Evolutionary conservation across 2,797 vertebrate species (phyloP).

Genomic region (Lacerta viridis): DNA sequence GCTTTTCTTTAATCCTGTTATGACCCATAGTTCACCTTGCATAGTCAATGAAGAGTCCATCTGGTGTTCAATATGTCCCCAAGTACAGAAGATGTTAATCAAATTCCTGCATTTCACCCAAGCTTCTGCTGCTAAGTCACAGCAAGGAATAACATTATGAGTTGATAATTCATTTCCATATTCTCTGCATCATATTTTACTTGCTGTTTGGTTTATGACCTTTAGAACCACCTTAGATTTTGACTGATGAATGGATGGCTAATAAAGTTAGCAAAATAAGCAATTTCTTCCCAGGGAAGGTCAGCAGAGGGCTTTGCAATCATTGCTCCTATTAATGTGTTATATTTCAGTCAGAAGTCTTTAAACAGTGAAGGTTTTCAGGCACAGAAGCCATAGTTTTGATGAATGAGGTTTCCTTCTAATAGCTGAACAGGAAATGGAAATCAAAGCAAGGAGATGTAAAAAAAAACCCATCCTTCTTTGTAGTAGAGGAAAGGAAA

Average conservation of each 20-base stretch:
- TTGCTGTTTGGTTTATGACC: constrained; percentile 77
- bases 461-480: constrained; percentile 35
- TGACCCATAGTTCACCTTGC: constrained; percentile 24
- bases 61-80: constrained; percentile 27
- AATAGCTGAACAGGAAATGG: constrained; percentile 75
- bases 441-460: constrained; percentile 65
- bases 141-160: constrained; percentile 76
- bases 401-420: constrained; percentile 76
- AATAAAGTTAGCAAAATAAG: constrained; percentile 79
- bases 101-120: constrained; percentile 66
- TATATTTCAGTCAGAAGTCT: constrained; percentile 80
- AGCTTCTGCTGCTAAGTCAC: constrained; percentile 54
- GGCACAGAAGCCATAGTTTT: constrained; percentile 71
- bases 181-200: constrained; percentile 76
- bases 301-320: constrained; percentile 79
- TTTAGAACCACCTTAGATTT: constrained; percentile 79
- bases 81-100: constrained; percentile 51
- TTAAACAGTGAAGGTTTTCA: constrained; percentile 76
- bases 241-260: constrained; percentile 78
- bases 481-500: constrained; percentile 43
- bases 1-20: constrained; percentile 38
- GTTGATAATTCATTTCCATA: constrained; percentile 80
- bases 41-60: constrained; percentile 6
- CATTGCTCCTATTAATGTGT: constrained; percentile 80
- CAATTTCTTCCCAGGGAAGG: constrained; percentile 76